Evolutionary conservation across 1,140 invertebrate species (phyloP).

Genomic region (Drosophila auraria): DNA sequence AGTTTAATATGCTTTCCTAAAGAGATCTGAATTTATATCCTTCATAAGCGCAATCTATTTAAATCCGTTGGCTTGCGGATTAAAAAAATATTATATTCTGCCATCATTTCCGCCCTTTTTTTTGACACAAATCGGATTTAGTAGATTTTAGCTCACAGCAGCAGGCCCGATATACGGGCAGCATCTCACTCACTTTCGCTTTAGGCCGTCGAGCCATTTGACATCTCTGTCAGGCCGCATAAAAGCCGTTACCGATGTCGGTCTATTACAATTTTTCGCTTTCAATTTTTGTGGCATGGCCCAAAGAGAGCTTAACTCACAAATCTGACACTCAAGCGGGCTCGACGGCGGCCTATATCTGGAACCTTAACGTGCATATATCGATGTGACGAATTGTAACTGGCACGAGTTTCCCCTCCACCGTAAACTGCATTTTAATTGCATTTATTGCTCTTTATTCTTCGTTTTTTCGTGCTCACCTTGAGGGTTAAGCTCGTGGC

Average conservation of each 20-base stretch:
- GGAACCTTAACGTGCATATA: conserved; percentile 17
- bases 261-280: conserved; percentile 49
- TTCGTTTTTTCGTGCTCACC: conserved; percentile 48
- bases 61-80: conserved; percentile 14
- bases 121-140: conserved; percentile 48
- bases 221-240: conserved; percentile 52
- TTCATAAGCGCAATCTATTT: conserved; percentile 4
- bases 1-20: not conserved
- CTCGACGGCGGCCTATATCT: conserved; percentile 9
- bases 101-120: conserved; percentile 3
- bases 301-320: conserved; percentile 57
- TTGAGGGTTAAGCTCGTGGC: conserved; percentile 44
- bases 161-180: not conserved
- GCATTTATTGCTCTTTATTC: conserved; percentile 65
- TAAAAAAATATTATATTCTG: not conserved
- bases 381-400: conserved; percentile 60
- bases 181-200: conserved; percentile 17
- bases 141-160: conserved; percentile 17
- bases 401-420: conserved; percentile 37
- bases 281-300: conserved; percentile 52
- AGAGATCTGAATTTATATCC: not conserved
- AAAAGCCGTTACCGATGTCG: conserved; percentile 37
- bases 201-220: conserved; percentile 50
- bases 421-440: conserved; percentile 76
- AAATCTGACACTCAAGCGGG: conserved; percentile 63